Percentiles rank a stretch among this genome's conserved stretches.
Evolutionary conservation across 2,888 invertebrate species (phyloP).

Genomic region (Eucera pruinosa): DNA sequence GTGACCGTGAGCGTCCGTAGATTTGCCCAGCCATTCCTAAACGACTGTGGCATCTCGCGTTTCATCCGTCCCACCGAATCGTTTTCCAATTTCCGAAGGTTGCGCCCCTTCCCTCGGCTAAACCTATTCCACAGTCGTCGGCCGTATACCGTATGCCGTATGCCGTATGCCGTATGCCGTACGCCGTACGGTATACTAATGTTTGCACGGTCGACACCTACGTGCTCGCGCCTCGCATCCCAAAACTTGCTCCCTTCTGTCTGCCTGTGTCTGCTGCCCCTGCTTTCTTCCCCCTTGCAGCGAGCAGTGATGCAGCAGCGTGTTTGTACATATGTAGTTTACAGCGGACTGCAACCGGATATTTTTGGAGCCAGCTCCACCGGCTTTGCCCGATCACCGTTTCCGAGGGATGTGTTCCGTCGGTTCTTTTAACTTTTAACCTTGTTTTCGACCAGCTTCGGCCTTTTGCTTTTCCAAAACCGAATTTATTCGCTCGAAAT

Average conservation of each 20-base stretch:
- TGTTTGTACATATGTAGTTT: slow-evolving; percentile 68
- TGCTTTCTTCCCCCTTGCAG: too few relatives aligned
- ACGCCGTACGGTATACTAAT: slow-evolving; percentile 10
- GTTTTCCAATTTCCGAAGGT: slow-evolving; percentile 15
- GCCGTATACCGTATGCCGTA: too few relatives aligned
- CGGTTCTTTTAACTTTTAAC: slow-evolving; percentile 3
- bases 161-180: too few relatives aligned
- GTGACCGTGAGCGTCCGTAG: not conserved
- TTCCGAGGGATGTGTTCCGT: slow-evolving; percentile 39
- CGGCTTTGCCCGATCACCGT: slow-evolving; percentile 37
- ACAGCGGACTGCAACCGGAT: slow-evolving; percentile 64
- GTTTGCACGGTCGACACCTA: not conserved
- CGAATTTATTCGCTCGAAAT: too few relatives aligned
- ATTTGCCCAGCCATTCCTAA: not conserved
- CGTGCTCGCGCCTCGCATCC: not conserved
- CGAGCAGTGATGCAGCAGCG: slow-evolving; percentile 14
- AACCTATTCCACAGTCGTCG: too few relatives aligned
- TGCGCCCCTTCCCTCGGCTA: not conserved
- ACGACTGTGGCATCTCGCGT: slow-evolving; percentile 10
- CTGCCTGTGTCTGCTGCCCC: not conserved
- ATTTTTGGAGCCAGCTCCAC: slow-evolving; percentile 64
- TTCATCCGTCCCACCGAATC: not conserved
- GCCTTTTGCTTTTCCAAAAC: not conserved
- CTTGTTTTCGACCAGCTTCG: not conserved
- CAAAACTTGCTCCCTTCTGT: not conserved